Conservation (phyloP, 1,140 invertebrate species). For the Agrypnia vestita region DNA sequence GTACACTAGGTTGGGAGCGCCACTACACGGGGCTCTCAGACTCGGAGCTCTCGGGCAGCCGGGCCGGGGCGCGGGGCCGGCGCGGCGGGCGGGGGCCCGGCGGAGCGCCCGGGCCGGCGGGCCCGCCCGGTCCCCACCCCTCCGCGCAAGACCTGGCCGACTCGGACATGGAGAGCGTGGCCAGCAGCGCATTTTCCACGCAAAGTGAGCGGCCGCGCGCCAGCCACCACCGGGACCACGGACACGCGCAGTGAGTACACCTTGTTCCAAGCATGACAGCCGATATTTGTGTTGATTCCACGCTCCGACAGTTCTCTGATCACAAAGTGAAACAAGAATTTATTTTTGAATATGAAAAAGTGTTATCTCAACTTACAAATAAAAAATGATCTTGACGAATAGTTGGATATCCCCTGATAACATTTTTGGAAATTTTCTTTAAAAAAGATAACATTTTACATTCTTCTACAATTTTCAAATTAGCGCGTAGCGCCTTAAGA, state of each 20-base stretch:
- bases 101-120: conserved; percentile 62
- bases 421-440: no score
- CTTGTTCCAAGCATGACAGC: no score
- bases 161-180: conserved; percentile 92
- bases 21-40: conserved; percentile 87
- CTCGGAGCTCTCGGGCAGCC: conserved; percentile 82
- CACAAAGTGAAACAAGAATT: no score
- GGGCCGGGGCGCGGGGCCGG: conserved; percentile 65
- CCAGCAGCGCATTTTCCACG: conserved; percentile 92
- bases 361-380: no score
- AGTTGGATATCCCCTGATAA: no score
- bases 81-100: conserved; percentile 63
- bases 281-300: no score
- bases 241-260: conserved; percentile 54
- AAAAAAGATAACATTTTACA: no score
- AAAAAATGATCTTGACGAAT: no score
- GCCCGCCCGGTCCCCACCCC: conserved; percentile 63
- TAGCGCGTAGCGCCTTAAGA: no score
- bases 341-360: no score
- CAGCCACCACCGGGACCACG: conserved; percentile 70
- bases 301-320: no score
- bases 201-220: conserved; percentile 90
- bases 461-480: no score
- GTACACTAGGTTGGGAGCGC: conserved; percentile 79
- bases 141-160: conserved; percentile 83